Evolutionary conservation across 2,113 vertebrate species (phyloP).

Genomic region (Anser brachyrhynchus): DNA sequence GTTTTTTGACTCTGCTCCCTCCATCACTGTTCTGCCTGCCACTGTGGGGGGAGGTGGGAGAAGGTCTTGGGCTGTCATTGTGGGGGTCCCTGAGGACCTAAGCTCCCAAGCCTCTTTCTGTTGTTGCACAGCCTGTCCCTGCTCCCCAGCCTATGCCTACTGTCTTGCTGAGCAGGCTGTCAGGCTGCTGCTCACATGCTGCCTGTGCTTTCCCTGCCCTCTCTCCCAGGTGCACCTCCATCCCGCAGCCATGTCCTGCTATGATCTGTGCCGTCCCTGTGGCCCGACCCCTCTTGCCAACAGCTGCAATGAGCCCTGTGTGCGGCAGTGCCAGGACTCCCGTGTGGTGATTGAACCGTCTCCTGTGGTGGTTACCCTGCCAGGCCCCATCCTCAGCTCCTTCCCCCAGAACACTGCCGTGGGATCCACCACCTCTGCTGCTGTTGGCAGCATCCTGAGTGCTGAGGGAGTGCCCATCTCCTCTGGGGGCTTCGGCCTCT

Average conservation of each 20-base stretch:
- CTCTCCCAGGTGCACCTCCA: background rate
- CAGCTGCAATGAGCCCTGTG: background rate
- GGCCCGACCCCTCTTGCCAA: background rate
- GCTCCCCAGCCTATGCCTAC: background rate
- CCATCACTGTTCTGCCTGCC: no score
- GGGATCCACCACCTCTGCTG: no score
- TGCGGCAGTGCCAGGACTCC: background rate
- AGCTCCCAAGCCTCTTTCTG: no score
- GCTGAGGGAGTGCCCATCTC: no score
- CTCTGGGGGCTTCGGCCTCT: background rate
- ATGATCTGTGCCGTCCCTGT: background rate
- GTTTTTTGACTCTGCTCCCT: accelerated
- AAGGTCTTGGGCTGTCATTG: no score
- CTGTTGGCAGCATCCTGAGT: no score
- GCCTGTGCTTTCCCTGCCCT: background rate
- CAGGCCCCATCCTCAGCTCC: background rate
- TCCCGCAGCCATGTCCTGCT: background rate
- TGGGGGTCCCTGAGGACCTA: no score
- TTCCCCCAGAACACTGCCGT: background rate
- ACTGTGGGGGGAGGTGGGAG: no score
- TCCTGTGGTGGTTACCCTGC: background rate
- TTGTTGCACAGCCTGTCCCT: no score
- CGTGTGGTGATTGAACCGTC: no score
- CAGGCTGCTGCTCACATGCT: background rate
- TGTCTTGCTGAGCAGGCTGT: accelerated